Percentiles rank a stretch among this genome's conserved stretches.
These are phyloP conservation scores for Conus betulinus DNA, from an alignment of 1,140 invertebrate genomes.

Conservation along the genomic window DNA sequence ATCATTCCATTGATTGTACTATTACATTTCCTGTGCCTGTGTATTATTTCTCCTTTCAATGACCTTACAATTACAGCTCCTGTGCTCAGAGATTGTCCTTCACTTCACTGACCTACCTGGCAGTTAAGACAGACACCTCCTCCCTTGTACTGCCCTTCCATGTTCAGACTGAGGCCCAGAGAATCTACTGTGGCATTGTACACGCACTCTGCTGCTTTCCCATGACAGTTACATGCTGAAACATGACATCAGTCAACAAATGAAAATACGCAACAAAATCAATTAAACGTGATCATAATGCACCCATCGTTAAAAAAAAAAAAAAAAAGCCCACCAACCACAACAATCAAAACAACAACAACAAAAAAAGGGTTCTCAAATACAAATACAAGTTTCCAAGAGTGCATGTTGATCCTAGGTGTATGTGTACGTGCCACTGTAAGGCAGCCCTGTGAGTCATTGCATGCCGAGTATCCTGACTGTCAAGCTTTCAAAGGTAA, in stretches of 20 bases:
- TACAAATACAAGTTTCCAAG: too few species aligned
- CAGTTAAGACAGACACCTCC: constrained; percentile 70
- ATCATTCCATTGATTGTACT: too few species aligned
- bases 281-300: neutral
- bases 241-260: neutral
- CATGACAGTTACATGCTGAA: constrained; percentile 96
- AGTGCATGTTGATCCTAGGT: too few species aligned
- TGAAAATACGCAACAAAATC: neutral
- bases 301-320: neutral
- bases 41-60: too few species aligned
- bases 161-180: constrained; percentile 58
- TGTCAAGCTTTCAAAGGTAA: too few species aligned
- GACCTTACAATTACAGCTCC: too few species aligned
- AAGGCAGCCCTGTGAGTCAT: too few species aligned
- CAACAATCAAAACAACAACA: neutral
- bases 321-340: neutral
- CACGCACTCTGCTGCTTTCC: constrained; percentile 92
- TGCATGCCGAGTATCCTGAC: too few species aligned
- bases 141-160: constrained; percentile 58
- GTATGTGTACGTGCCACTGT: too few species aligned
- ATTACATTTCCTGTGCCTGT: too few species aligned
- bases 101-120: constrained; percentile 44
- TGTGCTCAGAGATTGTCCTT: too few species aligned
- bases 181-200: constrained; percentile 68
- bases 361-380: neutral